Conservation (phyloP, 1,140 invertebrate species). For the Saccostrea echinata region DNA sequence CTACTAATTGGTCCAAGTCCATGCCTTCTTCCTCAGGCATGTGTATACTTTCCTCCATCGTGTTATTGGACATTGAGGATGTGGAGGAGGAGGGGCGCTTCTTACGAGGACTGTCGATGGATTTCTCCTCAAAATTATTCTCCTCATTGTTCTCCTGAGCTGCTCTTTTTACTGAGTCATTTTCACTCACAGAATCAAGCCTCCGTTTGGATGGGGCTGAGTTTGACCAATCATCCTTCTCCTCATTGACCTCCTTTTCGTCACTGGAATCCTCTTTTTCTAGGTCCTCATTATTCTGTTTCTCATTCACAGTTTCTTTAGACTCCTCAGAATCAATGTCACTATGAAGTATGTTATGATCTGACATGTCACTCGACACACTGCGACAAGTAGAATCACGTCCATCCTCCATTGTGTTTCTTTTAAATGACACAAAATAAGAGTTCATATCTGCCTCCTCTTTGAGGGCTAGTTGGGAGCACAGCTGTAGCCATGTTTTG, state of each 20-base stretch:
- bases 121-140: constrained; percentile 40
- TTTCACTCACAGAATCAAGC: constrained; percentile 62
- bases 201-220: constrained; percentile 60
- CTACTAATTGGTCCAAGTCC: constrained; percentile 88
- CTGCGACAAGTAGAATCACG: constrained; percentile 58
- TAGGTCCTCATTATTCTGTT: constrained; percentile 77
- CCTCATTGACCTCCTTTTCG: constrained; percentile 69
- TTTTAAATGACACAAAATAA: constrained; percentile 68
- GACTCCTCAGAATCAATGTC: constrained; percentile 81
- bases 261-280: constrained; percentile 72
- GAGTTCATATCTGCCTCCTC: constrained; percentile 65
- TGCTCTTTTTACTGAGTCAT: constrained; percentile 57
- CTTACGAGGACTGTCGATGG: constrained; percentile 67
- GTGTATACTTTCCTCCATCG: constrained; percentile 74
- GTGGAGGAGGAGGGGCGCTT: constrained; percentile 66
- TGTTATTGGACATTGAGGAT: constrained; percentile 60
- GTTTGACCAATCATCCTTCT: constrained; percentile 63
- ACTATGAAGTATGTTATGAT: constrained; percentile 64
- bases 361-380: constrained; percentile 71
- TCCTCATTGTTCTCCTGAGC: constrained; percentile 51
- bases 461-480: constrained; percentile 82
- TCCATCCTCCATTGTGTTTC: constrained; percentile 19
- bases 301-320: constrained; percentile 78
- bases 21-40: constrained; percentile 81
- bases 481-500: constrained; percentile 91